These are phyloP conservation scores for Melanotaenia nigrans DNA, from an alignment of 2,797 vertebrate species.

Conservation along the genomic window DNA sequence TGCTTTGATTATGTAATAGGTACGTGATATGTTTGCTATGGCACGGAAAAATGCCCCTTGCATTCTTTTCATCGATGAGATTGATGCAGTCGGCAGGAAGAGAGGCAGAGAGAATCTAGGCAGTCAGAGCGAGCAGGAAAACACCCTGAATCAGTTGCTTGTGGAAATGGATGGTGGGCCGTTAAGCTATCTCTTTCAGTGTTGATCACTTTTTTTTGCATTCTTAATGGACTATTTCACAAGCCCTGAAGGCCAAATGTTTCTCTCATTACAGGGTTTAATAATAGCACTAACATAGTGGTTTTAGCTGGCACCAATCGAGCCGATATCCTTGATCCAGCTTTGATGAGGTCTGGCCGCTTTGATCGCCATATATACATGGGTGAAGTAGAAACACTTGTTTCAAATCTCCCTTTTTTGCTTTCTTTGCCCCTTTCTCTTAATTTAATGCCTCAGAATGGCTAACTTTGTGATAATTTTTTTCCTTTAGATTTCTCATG, in stretches of 20 bases:
- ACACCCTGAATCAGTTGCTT: constrained; percentile 87
- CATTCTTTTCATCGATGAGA: constrained; percentile 89
- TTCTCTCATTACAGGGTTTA: constrained; percentile 80
- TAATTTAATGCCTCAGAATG: not conserved
- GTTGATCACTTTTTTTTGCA: not conserved
- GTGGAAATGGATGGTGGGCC: constrained; percentile 86
- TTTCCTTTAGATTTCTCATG: not conserved
- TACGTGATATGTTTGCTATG: constrained; percentile 83
- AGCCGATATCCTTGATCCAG: constrained; percentile 83
- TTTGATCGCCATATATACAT: constrained; percentile 87
- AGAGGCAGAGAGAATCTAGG: constrained; percentile 78
- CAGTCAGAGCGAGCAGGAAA: constrained; percentile 85
- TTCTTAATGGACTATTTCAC: not conserved
- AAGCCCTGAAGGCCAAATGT: not conserved
- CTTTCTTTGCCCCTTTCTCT: constrained; percentile 4
- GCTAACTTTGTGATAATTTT: constrained; percentile 1
- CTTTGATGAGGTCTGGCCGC: constrained; percentile 83
- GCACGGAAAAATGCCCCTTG: constrained; percentile 86
- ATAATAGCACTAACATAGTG: constrained; percentile 81
- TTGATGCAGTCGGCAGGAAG: constrained; percentile 86
- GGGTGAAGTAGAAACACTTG: constrained; percentile 63
- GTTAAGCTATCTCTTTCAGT: not conserved
- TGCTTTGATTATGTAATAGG: constrained; percentile 58
- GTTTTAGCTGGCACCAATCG: constrained; percentile 86
- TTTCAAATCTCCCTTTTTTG: not conserved